Conservation (phyloP, 2,113 vertebrate genomes). For the Pygoscelis antarcticus region DNA sequence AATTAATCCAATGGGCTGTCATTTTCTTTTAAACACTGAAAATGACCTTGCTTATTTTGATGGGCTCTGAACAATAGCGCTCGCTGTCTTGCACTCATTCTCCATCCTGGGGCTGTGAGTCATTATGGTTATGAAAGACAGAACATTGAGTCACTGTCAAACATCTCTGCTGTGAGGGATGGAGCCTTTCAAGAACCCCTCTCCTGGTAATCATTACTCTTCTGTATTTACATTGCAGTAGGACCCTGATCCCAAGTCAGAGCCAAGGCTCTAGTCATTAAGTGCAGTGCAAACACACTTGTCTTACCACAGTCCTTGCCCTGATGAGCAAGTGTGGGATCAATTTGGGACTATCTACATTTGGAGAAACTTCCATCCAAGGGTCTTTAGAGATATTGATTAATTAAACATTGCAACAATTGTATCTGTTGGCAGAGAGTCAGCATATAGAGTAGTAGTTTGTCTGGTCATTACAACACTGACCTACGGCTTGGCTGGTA, state of each 20-base stretch:
- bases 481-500: neutral
- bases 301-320: neutral
- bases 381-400: neutral
- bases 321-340: neutral
- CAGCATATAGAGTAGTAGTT: neutral
- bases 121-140: constrained; percentile 58
- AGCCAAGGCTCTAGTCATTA: neutral
- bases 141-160: constrained; percentile 53
- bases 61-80: constrained; percentile 47
- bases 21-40: constrained; percentile 4
- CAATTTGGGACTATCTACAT: neutral
- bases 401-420: neutral
- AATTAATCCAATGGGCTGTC: neutral
- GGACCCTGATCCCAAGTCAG: neutral
- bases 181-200: constrained; percentile 14
- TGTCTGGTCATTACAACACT: neutral
- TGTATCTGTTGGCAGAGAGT: neutral
- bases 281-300: neutral
- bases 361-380: neutral
- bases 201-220: constrained; percentile 29
- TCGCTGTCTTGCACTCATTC: constrained; percentile 15
- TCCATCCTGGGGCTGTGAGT: constrained; percentile 49
- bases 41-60: constrained; percentile 63
- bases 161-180: constrained; percentile 19
- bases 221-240: neutral